Evolutionary conservation across 2,888 invertebrate species (phyloP), one percentile per base, ranked within the genome.

Genomic region (Epirrhoe tristata): DNA sequence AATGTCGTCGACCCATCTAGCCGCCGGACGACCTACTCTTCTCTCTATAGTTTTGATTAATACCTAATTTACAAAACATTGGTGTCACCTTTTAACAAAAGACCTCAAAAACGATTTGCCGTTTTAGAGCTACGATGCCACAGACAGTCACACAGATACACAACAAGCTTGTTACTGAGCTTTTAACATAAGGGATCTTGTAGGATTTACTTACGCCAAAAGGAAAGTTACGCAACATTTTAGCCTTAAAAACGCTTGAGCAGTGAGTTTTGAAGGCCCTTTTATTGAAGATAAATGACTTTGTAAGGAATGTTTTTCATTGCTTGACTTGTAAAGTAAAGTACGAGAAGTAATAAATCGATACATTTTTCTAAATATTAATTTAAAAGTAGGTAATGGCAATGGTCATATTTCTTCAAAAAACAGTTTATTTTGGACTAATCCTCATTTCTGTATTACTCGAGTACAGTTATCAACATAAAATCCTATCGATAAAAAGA

Each of bases 261-360:
- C 36, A 50, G 14, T 61, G 46, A 17, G 14, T 59, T 66, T 58
- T 43, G 39, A 60, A 60, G 34, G 48, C 24, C 48, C 16, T 31
- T 12, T 54, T 66, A 39, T 17, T n/a, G 12, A 70, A 67, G 56
- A 68, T 68, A 68, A 71, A 71, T 68, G 58, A 66, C 66, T 67
- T 66, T 67, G 51, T 7, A 48, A 65, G 58, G 10, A 64, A 66
- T 46, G 24, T 63, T 64, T 58, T 51, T 63, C 59, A 2, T 51
- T 16, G 64, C 67, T 59, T 36, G 46, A 31, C 17, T 50, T 56
- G 36, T 5, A n/a, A 14, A 60, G 48, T 39, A 46, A 24, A 24
- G 24, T 24, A 3, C 24, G 24, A 24, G 24, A 24, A 24, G 24
- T 24, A 24, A 24, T 24, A 3, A 24, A 24, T 24, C 3, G 1